Percentiles rank a stretch among this genome's conserved stretches.
Evolutionary conservation across 2,888 invertebrate species (phyloP).

Genomic region (Eupithecia subfuscata): DNA sequence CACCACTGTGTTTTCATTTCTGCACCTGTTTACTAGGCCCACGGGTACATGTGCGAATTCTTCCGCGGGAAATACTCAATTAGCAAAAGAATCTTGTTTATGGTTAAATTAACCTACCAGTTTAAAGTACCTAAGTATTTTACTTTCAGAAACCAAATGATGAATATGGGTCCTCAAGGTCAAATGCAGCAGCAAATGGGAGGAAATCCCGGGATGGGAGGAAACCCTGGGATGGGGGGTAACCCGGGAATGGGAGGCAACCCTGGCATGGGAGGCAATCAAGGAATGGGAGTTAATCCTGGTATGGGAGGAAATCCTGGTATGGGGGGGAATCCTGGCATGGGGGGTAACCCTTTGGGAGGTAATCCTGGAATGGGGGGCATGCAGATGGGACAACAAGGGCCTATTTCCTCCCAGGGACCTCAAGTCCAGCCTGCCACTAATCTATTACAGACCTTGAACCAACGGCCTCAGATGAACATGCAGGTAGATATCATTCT

Average conservation of each 20-base stretch:
- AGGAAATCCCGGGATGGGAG: conserved; percentile 67
- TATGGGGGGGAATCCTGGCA: conserved; percentile 66
- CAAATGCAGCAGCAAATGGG: conserved; percentile 80
- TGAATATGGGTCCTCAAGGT: conserved; percentile 84
- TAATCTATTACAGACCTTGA: conserved; percentile 89
- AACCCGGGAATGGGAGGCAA: conserved; percentile 69
- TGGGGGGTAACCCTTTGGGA: conserved; percentile 60
- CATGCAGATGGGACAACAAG: conserved; percentile 76
- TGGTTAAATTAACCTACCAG: too few relatives aligned
- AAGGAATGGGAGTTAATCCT: conserved; percentile 64
- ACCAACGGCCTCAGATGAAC: conserved; percentile 86
- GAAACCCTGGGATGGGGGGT: conserved; percentile 66
- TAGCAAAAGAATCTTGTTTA: background rate
- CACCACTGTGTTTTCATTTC: too few relatives aligned
- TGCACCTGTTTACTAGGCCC: too few relatives aligned
- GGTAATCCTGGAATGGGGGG: conserved; percentile 61
- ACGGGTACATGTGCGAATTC: too few relatives aligned
- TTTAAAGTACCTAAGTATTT: too few relatives aligned
- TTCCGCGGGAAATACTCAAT: background rate
- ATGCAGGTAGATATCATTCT: conserved; percentile 65
- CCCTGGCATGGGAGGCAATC: conserved; percentile 66
- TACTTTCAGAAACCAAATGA: conserved; percentile 78
- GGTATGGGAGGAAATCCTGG: conserved; percentile 68
- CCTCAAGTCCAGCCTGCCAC: conserved; percentile 85
- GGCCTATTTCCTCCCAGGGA: conserved; percentile 76